Percentiles rank a stretch among this genome's conserved stretches.
Evolutionary conservation across 2,888 invertebrate species (phyloP).

Genomic region (Lasioglossum calceatum): DNA sequence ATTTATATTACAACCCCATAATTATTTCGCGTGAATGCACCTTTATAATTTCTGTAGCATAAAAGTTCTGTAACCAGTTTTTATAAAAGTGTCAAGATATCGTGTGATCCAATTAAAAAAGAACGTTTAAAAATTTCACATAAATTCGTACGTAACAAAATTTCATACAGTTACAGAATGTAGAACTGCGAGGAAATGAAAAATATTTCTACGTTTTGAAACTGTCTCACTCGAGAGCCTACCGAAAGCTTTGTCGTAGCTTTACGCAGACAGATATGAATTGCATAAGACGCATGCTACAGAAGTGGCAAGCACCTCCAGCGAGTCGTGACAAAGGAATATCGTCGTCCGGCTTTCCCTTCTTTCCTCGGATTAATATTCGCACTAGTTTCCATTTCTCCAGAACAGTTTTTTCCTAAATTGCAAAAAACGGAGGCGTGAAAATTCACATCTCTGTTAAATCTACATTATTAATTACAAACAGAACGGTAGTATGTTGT

Average conservation of each 20-base stretch:
- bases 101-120: too few relatives aligned
- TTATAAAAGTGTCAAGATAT: too few relatives aligned
- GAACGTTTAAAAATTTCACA: too few relatives aligned
- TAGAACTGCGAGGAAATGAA: background rate
- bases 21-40: too few relatives aligned
- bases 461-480: background rate
- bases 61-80: too few relatives aligned
- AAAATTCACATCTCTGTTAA: background rate
- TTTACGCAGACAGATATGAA: background rate
- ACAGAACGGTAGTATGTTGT: too few relatives aligned
- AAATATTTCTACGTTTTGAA: background rate
- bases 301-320: background rate
- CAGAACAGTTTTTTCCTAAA: conserved; percentile 1
- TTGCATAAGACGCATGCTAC: background rate
- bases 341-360: background rate
- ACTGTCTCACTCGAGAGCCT: background rate
- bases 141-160: too few relatives aligned
- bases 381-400: background rate
- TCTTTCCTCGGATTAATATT: conserved; percentile 12
- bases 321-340: background rate
- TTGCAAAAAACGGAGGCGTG: background rate
- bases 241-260: background rate
- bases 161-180: background rate
- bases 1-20: too few relatives aligned
- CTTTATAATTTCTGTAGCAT: too few relatives aligned